Percentiles rank a stretch among this genome's conserved stretches.
These are phyloP conservation scores for Orchesellides sinensis DNA, from an alignment of 2,888 invertebrate species.

Conservation along the genomic window DNA sequence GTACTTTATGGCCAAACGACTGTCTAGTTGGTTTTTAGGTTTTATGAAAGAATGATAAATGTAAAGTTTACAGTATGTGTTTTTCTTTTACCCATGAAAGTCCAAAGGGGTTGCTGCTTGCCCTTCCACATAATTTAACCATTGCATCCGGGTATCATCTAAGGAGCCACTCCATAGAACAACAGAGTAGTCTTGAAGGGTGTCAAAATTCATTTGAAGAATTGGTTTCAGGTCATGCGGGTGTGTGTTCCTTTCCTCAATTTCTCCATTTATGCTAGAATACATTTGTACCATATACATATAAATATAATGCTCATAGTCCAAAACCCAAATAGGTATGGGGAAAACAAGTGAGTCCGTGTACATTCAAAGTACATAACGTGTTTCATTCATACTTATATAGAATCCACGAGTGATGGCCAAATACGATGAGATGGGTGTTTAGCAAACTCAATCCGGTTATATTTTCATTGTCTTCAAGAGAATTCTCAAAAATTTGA, in stretches of 20 bases:
- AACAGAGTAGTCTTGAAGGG: constrained; percentile 83
- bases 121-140: constrained; percentile 81
- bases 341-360: too few relatives aligned
- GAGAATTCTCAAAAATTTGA: constrained; percentile 89
- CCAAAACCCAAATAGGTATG: too few relatives aligned
- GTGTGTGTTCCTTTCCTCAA: constrained; percentile 68
- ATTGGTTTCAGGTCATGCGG: constrained; percentile 71
- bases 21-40: too few relatives aligned
- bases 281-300: neutral
- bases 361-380: neutral
- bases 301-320: too few relatives aligned
- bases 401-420: constrained; percentile 83
- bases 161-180: constrained; percentile 90
- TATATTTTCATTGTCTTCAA: constrained; percentile 83
- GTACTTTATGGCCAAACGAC: too few relatives aligned
- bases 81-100: constrained; percentile 68
- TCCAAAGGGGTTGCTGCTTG: constrained; percentile 75
- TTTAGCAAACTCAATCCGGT: constrained; percentile 83
- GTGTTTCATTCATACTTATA: constrained; percentile 61
- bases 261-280: constrained; percentile 71
- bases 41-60: too few relatives aligned
- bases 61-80: neutral
- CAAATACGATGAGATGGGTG: constrained; percentile 87
- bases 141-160: constrained; percentile 85
- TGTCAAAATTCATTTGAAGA: constrained; percentile 85